Evolutionary conservation across 2,888 invertebrate genomes (phyloP), one percentile per base, ranked within the genome.

Genomic region (Lobophora halterata): DNA sequence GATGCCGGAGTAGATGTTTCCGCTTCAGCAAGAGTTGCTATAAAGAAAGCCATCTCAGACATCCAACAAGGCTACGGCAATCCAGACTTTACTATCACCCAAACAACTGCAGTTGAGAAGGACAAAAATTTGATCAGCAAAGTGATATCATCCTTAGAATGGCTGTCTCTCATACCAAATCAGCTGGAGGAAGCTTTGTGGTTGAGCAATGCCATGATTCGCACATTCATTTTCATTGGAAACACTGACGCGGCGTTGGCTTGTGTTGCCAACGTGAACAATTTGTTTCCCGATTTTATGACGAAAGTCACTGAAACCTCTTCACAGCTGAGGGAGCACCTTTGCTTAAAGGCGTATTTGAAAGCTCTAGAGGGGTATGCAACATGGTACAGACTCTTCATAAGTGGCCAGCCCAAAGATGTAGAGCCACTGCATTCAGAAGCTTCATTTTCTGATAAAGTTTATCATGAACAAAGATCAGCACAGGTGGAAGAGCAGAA

Each of bases 161-260:
- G 97, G 96, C 78, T 98, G 4, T 89, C 93, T 11, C 93, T 96
- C 58, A 92, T 96, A 62, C 89, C 91, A 6, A 88, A 91, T 27
- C 97, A 97, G 74, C 79, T 93, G 21, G 90, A 91, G 19, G 97
- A 97, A 77, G 93, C 95, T 5, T 69, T 98, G 10, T 92, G 92
- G 89, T 93, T 97, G 66, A 92, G 95, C n/a, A 97, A 97, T 88
- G 92, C 95, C 7, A 90, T 98, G 69, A 93, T 97, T 61, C 91
- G 97, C 43, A 91, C 91, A 38, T 97, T 97, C 71, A 87, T 98
- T 44, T 93, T 93, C 1, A 89, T 93, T 56, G 91, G 92, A 13
- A 97, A 97, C 73, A 83, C 95, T 30, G 93, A 94, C 65, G 96
- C 96, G 39, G 95, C 97, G 10, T 90, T 93, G 27, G 87, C 91